Base-by-base conservation (phyloP, 1,140 invertebrate genomes). In the Rhizoglyphus robini region DNA sequence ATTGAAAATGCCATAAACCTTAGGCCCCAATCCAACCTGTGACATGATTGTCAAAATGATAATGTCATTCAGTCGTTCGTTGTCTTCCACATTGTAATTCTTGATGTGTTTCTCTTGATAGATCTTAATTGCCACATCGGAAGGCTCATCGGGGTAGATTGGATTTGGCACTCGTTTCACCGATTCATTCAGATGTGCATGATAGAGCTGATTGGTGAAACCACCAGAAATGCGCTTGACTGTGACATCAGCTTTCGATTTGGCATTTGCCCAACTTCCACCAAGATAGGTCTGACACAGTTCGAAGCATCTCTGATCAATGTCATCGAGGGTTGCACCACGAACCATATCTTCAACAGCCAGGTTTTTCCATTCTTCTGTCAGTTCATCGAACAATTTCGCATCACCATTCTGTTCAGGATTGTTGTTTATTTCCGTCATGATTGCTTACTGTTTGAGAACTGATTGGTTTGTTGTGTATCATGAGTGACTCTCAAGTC, bases 1-100 rank as follows among this genome's bases (percentile, higher is more conserved):
- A 49, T 63, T 63, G 29, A 63, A 63, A 13, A 63, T 47, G 8
- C 61, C 61, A 46, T 47, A 63, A 13, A 63, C 23, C 31, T 63
- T 63, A 5, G 61, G 61, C 8, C 61, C 61, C 5, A 63, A 58
- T 29, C 32, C 34, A 57, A 36, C 23, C n/a, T 47, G 15, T 18
- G 61, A 63, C n/a, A 31, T 36, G 13, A 63, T 25, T 20, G 34
- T 58, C 5, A 54, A 31, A 63, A 63, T 49, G 32, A 63, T 47
- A 11, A 30, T 63, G 47, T 63, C 61, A 63, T 32, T 36, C n/a
- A 63, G 11, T 5, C 61, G 31, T 63, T 63, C 61, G 11, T 13
- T 49, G 25, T 31, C 36, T n/a, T 3, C 8, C 23, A 5, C 5
- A 36, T 63, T 36, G 34, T 27, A 54, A 54, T 32, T 27, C 31